These are phyloP conservation scores for Chondrosia reniformis DNA, from an alignment of 37 sponge, comb jelly and placozoan species.

Conservation along the genomic window DNA sequence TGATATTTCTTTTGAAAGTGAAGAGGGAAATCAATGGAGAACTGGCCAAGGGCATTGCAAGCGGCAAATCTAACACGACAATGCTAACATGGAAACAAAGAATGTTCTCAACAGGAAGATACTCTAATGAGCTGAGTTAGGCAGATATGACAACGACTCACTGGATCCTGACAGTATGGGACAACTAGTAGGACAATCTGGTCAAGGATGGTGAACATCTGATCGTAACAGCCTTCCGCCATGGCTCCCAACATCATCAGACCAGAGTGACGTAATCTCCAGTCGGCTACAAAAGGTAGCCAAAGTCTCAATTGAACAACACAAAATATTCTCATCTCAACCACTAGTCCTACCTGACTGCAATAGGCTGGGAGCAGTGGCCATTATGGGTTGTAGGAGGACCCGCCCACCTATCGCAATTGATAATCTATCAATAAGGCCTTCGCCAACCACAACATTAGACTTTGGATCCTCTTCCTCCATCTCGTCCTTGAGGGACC, in stretches of 20 bases:
- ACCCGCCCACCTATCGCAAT: constrained; percentile 91
- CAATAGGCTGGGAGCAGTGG: constrained; percentile 82
- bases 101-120: background rate
- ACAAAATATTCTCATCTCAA: background rate
- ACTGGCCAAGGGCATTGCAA: constrained; percentile 95
- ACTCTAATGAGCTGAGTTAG: background rate
- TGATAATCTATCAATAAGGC: constrained; percentile 88
- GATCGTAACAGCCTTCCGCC: constrained; percentile 95
- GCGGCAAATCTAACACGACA: constrained; percentile 90
- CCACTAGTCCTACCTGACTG: constrained; percentile 39
- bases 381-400: constrained; percentile 85
- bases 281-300: constrained; percentile 37
- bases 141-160: constrained; percentile 6
- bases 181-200: constrained; percentile 70
- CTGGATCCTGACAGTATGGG: constrained; percentile 82
- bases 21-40: constrained; percentile 90
- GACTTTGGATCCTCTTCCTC: constrained; percentile 84
- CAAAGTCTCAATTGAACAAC: background rate
- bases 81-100: constrained; percentile 37
- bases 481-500: constrained; percentile 62
- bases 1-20: constrained; percentile 86
- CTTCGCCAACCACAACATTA: constrained; percentile 85
- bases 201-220: constrained; percentile 78
- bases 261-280: constrained; percentile 86
- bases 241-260: constrained; percentile 94